phyloP scores from a whole-genome alignment of 2,888 invertebrate genomes.

The Bhutanitis thaidina region DNA sequence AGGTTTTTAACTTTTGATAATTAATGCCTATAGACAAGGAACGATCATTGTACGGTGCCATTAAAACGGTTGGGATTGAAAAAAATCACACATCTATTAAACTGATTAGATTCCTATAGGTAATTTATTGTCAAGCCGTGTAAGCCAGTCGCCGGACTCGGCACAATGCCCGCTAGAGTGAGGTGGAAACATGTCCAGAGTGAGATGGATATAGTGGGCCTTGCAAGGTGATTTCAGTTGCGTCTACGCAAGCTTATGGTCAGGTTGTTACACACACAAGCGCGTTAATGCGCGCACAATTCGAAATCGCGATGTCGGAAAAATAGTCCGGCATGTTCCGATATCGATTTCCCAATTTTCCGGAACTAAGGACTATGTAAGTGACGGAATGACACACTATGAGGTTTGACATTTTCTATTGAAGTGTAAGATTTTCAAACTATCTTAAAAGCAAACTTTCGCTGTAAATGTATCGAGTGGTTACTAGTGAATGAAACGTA shows the following conservation, averaged over 20 bases:
- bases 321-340: conserved; percentile 40
- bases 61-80: conserved; percentile 46
- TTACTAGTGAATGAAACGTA: conserved; percentile 14
- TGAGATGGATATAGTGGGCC: conserved; percentile 70
- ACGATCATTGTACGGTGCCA: conserved; percentile 35
- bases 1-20: conserved; percentile 22
- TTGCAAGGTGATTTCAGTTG: conserved; percentile 80
- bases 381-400: conserved; percentile 1
- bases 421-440: conserved; percentile 7
- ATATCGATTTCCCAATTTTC: conserved; percentile 21
- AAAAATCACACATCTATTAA: conserved; percentile 75
- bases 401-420: conserved; percentile 8
- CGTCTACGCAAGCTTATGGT: conserved; percentile 71
- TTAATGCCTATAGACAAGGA: conserved; percentile 28
- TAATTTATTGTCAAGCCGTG: conserved; percentile 72
- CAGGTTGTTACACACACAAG: conserved; percentile 70
- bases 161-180: conserved; percentile 77
- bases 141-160: conserved; percentile 48
- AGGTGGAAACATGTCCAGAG: conserved; percentile 50
- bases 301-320: conserved; percentile 49
- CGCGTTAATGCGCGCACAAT: conserved; percentile 39
- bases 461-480: conserved; percentile 10
- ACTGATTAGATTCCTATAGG: conserved; percentile 78
- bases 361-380: conserved; percentile 24
- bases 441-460: conserved; percentile 14